Evolutionary conservation across 2,797 vertebrate species (phyloP).

Genomic region (Typhlichthys eigenmanni): DNA sequence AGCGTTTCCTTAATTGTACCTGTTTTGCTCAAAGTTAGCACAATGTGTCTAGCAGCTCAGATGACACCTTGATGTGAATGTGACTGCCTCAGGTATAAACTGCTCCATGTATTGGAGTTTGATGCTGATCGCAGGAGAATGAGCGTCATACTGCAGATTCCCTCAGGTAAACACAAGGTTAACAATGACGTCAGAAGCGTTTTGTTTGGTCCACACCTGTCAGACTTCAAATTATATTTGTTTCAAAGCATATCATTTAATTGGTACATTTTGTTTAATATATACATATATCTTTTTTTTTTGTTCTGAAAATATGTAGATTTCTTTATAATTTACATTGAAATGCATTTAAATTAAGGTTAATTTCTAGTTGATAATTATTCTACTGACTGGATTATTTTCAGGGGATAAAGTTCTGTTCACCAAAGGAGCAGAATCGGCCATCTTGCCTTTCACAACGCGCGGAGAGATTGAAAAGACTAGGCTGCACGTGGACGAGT

Average conservation of each 20-base stretch:
- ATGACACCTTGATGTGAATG: neutral
- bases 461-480: conserved; percentile 94
- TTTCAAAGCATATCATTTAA: too few relatives aligned
- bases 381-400: conserved; percentile 3
- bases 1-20: too few relatives aligned
- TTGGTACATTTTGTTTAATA: too few relatives aligned
- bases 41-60: neutral
- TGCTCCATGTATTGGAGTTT: conserved; percentile 95
- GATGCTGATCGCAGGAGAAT: conserved; percentile 93
- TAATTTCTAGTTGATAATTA: neutral
- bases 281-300: too few relatives aligned
- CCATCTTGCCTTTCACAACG: conserved; percentile 86
- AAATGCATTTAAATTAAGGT: neutral
- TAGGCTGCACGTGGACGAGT: conserved; percentile 93
- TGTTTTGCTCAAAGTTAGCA: neutral
- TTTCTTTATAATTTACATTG: neutral
- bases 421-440: conserved; percentile 96
- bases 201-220: too few relatives aligned
- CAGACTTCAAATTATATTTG: too few relatives aligned
- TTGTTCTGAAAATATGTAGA: too few relatives aligned
- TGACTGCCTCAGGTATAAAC: conserved; percentile 81
- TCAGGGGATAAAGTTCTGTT: conserved; percentile 90
- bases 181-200: too few relatives aligned
- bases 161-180: conserved; percentile 78
- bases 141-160: conserved; percentile 93